Conservation (phyloP, 2,888 invertebrate species). For the Pinctada fucata region DNA sequence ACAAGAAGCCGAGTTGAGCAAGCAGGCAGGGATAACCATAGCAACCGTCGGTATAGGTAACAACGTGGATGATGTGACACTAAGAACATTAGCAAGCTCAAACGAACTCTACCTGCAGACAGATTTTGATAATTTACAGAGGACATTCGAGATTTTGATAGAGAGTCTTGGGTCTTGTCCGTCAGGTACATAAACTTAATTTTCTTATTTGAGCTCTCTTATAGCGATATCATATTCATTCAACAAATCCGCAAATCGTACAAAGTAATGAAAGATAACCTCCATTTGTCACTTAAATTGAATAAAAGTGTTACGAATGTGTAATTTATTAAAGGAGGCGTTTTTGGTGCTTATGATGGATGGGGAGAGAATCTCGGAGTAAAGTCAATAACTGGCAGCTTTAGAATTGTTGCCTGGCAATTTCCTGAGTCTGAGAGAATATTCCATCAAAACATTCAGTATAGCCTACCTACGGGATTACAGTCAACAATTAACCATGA, state of each 20-base stretch:
- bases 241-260: too few relatives aligned
- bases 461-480: background rate
- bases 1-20: background rate
- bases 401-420: background rate
- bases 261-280: too few relatives aligned
- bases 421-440: background rate
- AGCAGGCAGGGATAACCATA: slow-evolving; percentile 6
- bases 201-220: too few relatives aligned
- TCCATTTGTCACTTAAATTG: too few relatives aligned
- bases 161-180: background rate
- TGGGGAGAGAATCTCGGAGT: background rate
- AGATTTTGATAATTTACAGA: background rate
- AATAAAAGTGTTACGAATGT: too few relatives aligned
- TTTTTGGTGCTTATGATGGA: background rate
- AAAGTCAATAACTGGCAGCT: background rate
- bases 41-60: slow-evolving; percentile 18
- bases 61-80: slow-evolving; percentile 2
- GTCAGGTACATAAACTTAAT: background rate
- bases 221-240: too few relatives aligned
- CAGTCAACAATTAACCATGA: background rate
- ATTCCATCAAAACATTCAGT: background rate
- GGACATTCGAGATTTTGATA: background rate
- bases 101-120: slow-evolving; percentile 3
- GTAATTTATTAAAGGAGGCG: background rate
- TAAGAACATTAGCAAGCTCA: background rate